Conservation (phyloP, 2,797 vertebrate genomes). For the Clarias pachynema region DNA sequence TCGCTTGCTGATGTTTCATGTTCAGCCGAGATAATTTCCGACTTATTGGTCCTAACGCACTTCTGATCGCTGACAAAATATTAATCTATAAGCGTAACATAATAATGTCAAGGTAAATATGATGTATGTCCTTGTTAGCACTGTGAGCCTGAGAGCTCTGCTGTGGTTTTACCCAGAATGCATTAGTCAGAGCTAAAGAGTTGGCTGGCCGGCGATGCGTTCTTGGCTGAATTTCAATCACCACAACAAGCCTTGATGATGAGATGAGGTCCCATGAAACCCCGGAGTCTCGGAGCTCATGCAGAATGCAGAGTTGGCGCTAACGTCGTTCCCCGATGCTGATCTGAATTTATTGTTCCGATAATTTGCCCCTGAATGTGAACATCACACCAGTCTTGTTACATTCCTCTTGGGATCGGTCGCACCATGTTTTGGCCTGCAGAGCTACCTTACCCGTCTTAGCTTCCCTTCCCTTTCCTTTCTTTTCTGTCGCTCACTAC, state of each 20-base stretch:
- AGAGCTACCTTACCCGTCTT: neutral
- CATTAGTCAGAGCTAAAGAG: constrained; percentile 21
- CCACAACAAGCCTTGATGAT: constrained; percentile 34
- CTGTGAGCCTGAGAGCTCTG: neutral
- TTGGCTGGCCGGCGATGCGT: constrained; percentile 7
- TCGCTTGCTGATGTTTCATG: neutral
- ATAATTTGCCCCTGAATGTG: constrained; percentile 43
- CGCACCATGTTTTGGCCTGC: constrained; percentile 22
- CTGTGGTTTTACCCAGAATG: constrained; percentile 29
- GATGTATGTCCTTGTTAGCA: constrained; percentile 13
- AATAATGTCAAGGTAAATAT: neutral
- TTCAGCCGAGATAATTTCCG: neutral
- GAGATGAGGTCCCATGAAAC: constrained; percentile 36
- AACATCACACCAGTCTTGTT: constrained; percentile 39
- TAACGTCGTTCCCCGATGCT: constrained; percentile 15
- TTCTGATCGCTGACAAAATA: neutral
- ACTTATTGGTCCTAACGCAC: neutral
- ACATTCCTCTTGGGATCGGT: constrained; percentile 35
- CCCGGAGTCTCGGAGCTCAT: constrained; percentile 5
- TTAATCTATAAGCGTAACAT: neutral
- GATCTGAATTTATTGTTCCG: constrained; percentile 34
- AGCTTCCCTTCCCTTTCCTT: neutral
- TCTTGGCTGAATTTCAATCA: constrained; percentile 29
- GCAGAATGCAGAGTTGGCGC: constrained; percentile 19
- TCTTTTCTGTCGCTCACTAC: constrained; percentile 30